These are phyloP conservation scores for Flexamia atlantica DNA, from an alignment of 2,888 invertebrate genomes.

Conservation along the genomic window DNA sequence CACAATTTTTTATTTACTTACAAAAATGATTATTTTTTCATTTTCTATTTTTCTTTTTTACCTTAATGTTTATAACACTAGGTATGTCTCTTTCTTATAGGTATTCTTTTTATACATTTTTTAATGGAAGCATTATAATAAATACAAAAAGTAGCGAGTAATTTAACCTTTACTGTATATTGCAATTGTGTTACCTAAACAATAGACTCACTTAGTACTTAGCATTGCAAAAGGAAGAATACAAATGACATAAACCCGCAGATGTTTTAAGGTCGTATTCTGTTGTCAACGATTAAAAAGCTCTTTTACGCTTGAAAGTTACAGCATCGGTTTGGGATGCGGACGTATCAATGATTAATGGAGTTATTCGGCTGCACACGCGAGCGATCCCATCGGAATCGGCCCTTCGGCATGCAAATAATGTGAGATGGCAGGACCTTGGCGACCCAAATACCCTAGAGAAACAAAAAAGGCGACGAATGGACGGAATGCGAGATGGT, in stretches of 20 bases:
- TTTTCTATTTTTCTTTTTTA: no score
- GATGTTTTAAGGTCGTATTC: background rate
- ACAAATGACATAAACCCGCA: background rate
- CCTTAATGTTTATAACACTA: no score
- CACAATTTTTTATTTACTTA: no score
- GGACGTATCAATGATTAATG: constrained; percentile 26
- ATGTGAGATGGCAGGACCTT: constrained; percentile 11
- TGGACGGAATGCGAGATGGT: constrained; percentile 21
- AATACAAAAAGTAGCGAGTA: no score
- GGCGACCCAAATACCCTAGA: constrained; percentile 35
- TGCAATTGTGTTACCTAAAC: no score
- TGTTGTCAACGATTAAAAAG: background rate
- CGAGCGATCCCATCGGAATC: constrained; percentile 37
- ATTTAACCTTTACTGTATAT: no score
- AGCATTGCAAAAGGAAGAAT: background rate
- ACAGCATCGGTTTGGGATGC: background rate
- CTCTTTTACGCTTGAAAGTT: background rate
- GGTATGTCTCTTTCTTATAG: no score
- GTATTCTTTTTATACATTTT: no score
- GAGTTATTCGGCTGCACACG: constrained; percentile 27
- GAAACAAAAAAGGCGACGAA: constrained; percentile 21
- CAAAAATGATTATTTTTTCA: no score
- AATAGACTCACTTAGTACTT: background rate
- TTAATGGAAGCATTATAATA: no score
- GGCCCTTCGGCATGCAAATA: constrained; percentile 36